A percentile compares a stretch with the other conserved stretches of the same genome.
phyloP scores from a whole-genome alignment of 2,113 vertebrate species.

The Tenrec ecaudatus region DNA sequence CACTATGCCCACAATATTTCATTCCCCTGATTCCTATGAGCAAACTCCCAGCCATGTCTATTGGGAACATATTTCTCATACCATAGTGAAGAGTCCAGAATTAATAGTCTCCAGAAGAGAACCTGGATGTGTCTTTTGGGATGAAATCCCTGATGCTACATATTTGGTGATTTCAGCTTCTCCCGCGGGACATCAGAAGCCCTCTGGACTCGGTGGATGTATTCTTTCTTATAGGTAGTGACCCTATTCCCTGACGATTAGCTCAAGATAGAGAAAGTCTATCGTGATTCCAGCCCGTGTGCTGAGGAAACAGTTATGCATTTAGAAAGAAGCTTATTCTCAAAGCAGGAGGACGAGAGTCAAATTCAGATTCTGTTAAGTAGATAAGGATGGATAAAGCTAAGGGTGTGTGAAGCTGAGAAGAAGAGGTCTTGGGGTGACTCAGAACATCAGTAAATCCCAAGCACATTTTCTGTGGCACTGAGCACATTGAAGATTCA shows the following conservation, averaged over 20 bases:
- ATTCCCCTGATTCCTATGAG: not conserved
- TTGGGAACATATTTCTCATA: not conserved
- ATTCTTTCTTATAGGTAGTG: not conserved
- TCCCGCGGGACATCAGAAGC: not conserved
- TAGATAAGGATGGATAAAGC: not conserved
- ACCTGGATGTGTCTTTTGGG: slow-evolving; percentile 6
- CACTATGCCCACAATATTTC: not conserved
- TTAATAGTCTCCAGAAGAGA: slow-evolving; percentile 13
- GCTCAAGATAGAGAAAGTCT: not conserved
- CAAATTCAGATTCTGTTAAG: not conserved
- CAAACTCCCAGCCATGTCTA: not conserved
- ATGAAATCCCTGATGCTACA: not conserved
- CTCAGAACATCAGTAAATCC: not conserved
- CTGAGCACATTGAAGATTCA: not conserved
- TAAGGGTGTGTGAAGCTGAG: not conserved
- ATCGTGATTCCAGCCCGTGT: not conserved
- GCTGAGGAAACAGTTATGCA: not conserved
- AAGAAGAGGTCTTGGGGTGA: too few species aligned
- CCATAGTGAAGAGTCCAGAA: not conserved
- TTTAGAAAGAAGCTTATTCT: not conserved
- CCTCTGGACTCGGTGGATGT: not conserved
- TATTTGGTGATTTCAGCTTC: not conserved
- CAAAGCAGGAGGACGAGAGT: not conserved
- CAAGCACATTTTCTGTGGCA: not conserved
- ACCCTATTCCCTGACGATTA: not conserved